Conservation (phyloP, 2,888 invertebrate genomes). For the Lithophane ornitopus region DNA sequence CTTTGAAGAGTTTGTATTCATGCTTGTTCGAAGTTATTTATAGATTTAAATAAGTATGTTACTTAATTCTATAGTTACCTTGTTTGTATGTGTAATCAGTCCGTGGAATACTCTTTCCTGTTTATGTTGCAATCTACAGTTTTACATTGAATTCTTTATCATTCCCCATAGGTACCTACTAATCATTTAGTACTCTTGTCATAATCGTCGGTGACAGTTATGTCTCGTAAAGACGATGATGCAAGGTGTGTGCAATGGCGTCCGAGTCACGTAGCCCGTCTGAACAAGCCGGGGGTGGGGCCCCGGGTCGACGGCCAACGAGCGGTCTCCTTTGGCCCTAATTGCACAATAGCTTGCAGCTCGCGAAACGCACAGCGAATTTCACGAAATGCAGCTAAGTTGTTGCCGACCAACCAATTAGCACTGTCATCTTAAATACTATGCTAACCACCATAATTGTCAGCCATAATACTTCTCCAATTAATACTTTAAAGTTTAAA, state of each 20-base stretch:
- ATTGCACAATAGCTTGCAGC: slow-evolving; percentile 82
- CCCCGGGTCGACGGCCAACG: slow-evolving; percentile 78
- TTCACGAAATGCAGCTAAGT: slow-evolving; percentile 68
- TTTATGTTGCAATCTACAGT: slow-evolving; percentile 31
- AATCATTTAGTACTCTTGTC: slow-evolving; percentile 31
- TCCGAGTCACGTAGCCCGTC: slow-evolving; percentile 83
- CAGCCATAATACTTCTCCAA: slow-evolving; percentile 60
- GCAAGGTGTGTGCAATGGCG: slow-evolving; percentile 77
- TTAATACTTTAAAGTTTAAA: slow-evolving; percentile 18
- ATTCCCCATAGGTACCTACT: background rate
- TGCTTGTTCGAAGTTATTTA: slow-evolving; percentile 26
- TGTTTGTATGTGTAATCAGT: slow-evolving; percentile 17
- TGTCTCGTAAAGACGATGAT: slow-evolving; percentile 71
- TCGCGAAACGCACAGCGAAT: slow-evolving; percentile 71
- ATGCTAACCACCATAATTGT: slow-evolving; percentile 61
- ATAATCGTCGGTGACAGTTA: slow-evolving; percentile 49
- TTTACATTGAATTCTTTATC: slow-evolving; percentile 3
- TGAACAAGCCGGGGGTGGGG: slow-evolving; percentile 74
- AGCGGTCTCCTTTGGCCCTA: slow-evolving; percentile 74
- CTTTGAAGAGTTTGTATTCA: slow-evolving; percentile 26
- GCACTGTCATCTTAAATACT: slow-evolving; percentile 46
- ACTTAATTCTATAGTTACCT: slow-evolving; percentile 27
- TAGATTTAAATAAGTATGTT: slow-evolving; percentile 20
- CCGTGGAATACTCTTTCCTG: slow-evolving; percentile 38
- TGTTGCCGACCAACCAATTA: slow-evolving; percentile 67